These are phyloP conservation scores for Sycobia sp. DNA, from an alignment of 1,140 invertebrate species.

Conservation along the genomic window DNA sequence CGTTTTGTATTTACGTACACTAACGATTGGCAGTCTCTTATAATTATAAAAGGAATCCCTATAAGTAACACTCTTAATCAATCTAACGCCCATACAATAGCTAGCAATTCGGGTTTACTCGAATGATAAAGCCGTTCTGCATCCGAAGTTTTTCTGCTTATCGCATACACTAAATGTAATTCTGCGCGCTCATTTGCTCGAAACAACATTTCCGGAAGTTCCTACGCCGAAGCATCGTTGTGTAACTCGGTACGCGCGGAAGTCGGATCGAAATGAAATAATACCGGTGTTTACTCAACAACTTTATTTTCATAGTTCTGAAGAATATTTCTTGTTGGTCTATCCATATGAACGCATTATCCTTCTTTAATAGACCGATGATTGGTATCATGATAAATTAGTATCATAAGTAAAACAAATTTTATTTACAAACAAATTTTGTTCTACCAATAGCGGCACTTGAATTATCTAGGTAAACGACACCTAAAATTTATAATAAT, in stretches of 20 bases:
- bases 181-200: conserved; percentile 23
- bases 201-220: conserved; percentile 33
- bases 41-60: conserved; percentile 28
- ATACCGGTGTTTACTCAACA: not conserved
- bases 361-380: conserved; percentile 16
- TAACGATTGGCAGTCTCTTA: conserved; percentile 34
- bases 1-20: conserved; percentile 27
- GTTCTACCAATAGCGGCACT: too few species aligned
- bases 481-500: too few species aligned
- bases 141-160: conserved; percentile 31
- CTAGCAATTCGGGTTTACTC: conserved; percentile 40
- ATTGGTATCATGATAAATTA: conserved; percentile 42
- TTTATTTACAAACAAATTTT: conserved; percentile 51
- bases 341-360: not conserved
- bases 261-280: conserved; percentile 20
- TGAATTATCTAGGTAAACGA: too few species aligned
- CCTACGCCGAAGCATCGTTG: conserved; percentile 36
- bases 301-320: conserved; percentile 14
- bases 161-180: conserved; percentile 29
- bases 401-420: conserved; percentile 45
- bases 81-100: conserved; percentile 32
- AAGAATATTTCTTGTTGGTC: conserved; percentile 11
- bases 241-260: conserved; percentile 34
- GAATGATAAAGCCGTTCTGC: conserved; percentile 39
- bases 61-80: conserved; percentile 34